These are phyloP conservation scores for Epistrophella euchroma DNA, from an alignment of 2,888 invertebrate species.

Conservation along the genomic window DNA sequence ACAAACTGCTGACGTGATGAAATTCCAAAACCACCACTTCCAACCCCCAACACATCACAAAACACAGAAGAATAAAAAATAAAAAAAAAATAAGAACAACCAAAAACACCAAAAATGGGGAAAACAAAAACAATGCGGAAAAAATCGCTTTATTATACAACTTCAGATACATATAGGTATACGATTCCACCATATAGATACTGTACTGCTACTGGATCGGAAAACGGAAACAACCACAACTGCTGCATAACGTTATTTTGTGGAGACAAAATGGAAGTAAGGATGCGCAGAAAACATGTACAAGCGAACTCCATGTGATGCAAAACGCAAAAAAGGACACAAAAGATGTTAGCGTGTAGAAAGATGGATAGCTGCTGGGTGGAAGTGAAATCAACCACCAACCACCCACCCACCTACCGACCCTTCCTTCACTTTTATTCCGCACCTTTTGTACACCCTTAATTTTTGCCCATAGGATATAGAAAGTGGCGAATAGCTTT, in stretches of 20 bases:
- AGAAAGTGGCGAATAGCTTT: conserved; percentile 50
- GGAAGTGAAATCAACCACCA: conserved; percentile 28
- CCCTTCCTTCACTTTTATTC: not conserved
- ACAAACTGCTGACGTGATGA: conserved; percentile 78
- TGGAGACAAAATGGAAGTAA: conserved; percentile 75
- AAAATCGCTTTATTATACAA: conserved; percentile 63
- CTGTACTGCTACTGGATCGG: conserved; percentile 18
- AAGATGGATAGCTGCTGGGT: conserved; percentile 58
- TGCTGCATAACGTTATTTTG: conserved; percentile 73
- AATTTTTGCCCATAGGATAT: conserved; percentile 38
- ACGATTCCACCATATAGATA: conserved; percentile 41
- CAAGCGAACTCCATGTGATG: conserved; percentile 70
- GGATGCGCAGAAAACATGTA: conserved; percentile 74
- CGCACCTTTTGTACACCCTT: conserved; percentile 44
- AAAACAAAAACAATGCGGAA: conserved; percentile 70
- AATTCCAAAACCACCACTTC: conserved; percentile 71
- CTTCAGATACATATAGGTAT: conserved; percentile 41
- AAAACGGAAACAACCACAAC: conserved; percentile 69
- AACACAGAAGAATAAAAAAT: conserved; percentile 35
- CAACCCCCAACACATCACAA: conserved; percentile 44
- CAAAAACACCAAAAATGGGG: conserved; percentile 54
- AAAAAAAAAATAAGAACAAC: conserved; percentile 39
- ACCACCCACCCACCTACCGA: not conserved
- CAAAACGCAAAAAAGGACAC: conserved; percentile 68
- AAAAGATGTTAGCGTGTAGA: conserved; percentile 69